Conservation (phyloP, 2,113 vertebrate genomes). For the Orycteropus afer region DNA sequence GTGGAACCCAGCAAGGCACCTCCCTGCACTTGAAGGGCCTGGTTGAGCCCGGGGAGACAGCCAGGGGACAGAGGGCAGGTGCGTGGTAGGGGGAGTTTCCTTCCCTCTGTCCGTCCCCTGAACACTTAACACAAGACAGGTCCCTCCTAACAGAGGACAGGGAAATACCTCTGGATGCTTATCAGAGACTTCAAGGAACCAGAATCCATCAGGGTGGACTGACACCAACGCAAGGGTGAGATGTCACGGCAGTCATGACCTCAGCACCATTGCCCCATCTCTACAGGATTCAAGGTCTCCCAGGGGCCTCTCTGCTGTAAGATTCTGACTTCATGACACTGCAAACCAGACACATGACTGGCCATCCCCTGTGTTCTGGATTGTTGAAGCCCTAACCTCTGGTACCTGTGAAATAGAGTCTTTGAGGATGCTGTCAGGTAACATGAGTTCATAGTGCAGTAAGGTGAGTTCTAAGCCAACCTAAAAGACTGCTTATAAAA, state of each 20-base stretch:
- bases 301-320: too few relatives aligned
- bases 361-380: not conserved
- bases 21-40: not conserved
- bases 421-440: too few relatives aligned
- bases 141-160: not conserved
- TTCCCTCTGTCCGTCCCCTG: too few relatives aligned
- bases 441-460: too few relatives aligned
- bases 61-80: too few relatives aligned
- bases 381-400: not conserved
- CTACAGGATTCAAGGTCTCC: too few relatives aligned
- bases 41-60: not conserved
- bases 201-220: not conserved
- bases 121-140: too few relatives aligned
- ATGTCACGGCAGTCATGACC: accelerated
- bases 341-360: not conserved
- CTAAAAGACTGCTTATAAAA: too few relatives aligned
- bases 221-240: not conserved
- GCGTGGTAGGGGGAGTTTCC: not conserved
- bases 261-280: accelerated
- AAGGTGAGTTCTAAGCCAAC: too few relatives aligned
- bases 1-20: accelerated
- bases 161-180: too few relatives aligned
- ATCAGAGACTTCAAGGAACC: not conserved
- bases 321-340: too few relatives aligned
- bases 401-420: too few relatives aligned